Evolutionary conservation across 2,888 invertebrate species (phyloP), one percentile per base, ranked within the genome.

Genomic region (Apotomis betuletana): DNA sequence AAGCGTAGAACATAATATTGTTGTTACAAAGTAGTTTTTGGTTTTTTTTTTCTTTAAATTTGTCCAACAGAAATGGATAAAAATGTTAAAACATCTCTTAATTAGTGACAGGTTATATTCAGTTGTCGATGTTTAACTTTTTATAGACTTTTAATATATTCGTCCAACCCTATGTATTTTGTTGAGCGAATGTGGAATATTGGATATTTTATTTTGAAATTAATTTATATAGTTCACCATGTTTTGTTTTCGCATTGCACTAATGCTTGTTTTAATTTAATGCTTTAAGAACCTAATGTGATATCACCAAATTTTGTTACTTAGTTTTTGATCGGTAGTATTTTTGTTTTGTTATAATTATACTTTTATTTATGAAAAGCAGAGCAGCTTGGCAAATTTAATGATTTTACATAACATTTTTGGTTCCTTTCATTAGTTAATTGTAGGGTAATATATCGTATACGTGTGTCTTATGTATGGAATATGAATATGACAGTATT

Each of bases 271-370:
- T 67, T 52, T 71, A 75, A 69, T 74, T 77, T 78, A 77, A 81
- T 79, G 76, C 78, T 83, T 83, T 84, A 83, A 80, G 79, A 75
- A 74, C 75, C 75, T 73, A 77, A 82, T 86, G 88, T 88, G 88
- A 88, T 88, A 87, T 82, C 81, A 83, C 85, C 83, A 84, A 87
- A 87, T 82, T 81, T 79, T 80, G 78, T 79, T 74, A 70, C 70
- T 73, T 78, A 79, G 79, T 82, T 79, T 27, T 82, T 81, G 75
- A 67, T 70, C 13, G 57, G 62, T 69, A 51, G 1, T 57, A n/a
- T 49, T 54, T 13, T 62, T 55, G 69, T 71, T 81, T 78, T 78
- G 77, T 73, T 73, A 57, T 64, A 55, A 54, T 70, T 70, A 72
- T 64, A 64, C 60, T 38, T 69, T 74, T 65, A 69, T 65, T 44